A percentile compares a stretch with the other conserved stretches of the same genome.
Evolutionary conservation across 1,140 invertebrate genomes (phyloP).

Genomic region (Aphidius gifuensis): DNA sequence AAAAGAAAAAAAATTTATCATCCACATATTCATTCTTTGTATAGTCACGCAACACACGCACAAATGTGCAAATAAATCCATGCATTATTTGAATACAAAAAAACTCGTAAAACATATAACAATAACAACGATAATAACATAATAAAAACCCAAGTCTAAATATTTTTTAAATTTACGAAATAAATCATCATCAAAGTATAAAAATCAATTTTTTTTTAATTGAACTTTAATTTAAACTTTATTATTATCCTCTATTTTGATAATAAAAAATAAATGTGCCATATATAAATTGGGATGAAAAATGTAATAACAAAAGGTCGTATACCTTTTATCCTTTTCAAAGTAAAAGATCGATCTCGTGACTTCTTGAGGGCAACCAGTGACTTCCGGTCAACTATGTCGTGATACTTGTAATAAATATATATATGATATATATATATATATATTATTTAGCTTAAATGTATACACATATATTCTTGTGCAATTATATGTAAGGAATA

Average conservation of each 20-base stretch:
- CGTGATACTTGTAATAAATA: not conserved
- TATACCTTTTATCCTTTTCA: not conserved
- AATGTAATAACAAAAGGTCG: not conserved
- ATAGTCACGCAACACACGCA: not conserved
- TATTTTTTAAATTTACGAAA: not conserved
- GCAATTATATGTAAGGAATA: slow-evolving; percentile 17
- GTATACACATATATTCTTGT: not conserved
- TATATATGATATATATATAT: not conserved
- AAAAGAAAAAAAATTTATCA: not conserved
- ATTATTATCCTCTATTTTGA: not conserved
- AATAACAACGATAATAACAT: not conserved
- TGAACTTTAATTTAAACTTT: not conserved
- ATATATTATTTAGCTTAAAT: not conserved
- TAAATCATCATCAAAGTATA: not conserved
- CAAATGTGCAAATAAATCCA: not conserved
- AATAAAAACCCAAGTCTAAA: not conserved
- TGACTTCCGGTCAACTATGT: slow-evolving; percentile 17
- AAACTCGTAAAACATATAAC: not conserved
- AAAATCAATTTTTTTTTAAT: not conserved
- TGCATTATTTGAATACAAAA: not conserved
- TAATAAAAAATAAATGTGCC: not conserved
- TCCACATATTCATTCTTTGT: not conserved
- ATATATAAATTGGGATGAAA: not conserved
- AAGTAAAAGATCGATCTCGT: slow-evolving; percentile 9
- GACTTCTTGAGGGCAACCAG: slow-evolving; percentile 1